phyloP scores from a whole-genome alignment of 2,888 invertebrate genomes.

The Chorisops tibialis region DNA sequence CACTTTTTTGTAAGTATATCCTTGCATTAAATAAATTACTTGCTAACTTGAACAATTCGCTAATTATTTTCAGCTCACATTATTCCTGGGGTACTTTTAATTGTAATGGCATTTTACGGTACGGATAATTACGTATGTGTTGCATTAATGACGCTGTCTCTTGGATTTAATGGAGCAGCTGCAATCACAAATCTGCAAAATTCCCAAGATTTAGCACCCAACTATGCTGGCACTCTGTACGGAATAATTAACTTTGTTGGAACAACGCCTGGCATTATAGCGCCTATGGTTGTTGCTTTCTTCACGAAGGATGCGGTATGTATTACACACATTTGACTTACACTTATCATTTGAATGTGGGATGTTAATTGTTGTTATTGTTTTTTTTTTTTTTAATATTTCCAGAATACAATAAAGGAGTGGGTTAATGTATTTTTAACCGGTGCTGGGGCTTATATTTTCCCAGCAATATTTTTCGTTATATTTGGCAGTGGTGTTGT shows the following conservation, averaged over 20 bases:
- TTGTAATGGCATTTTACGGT: constrained; percentile 59
- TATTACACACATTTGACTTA: constrained; percentile 28
- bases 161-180: constrained; percentile 65
- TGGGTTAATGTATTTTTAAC: constrained; percentile 74
- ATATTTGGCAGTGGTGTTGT: constrained; percentile 68
- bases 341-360: background rate
- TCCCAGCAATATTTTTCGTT: constrained; percentile 66
- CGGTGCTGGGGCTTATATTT: constrained; percentile 66
- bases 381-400: background rate
- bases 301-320: constrained; percentile 57
- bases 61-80: constrained; percentile 56
- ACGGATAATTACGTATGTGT: constrained; percentile 63
- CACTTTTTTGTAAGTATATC: constrained; percentile 58
- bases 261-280: constrained; percentile 66
- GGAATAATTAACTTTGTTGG: constrained; percentile 73
- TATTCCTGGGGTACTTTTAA: constrained; percentile 57
- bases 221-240: constrained; percentile 68
- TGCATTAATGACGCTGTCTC: constrained; percentile 63
- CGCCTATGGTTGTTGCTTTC: constrained; percentile 66
- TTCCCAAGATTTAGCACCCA: constrained; percentile 69
- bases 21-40: background rate
- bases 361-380: too few relatives aligned
- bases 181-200: constrained; percentile 62
- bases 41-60: background rate
- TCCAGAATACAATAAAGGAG: constrained; percentile 71